phyloP scores from a whole-genome alignment of 2,797 vertebrate genomes.

The Halcyon badia region DNA sequence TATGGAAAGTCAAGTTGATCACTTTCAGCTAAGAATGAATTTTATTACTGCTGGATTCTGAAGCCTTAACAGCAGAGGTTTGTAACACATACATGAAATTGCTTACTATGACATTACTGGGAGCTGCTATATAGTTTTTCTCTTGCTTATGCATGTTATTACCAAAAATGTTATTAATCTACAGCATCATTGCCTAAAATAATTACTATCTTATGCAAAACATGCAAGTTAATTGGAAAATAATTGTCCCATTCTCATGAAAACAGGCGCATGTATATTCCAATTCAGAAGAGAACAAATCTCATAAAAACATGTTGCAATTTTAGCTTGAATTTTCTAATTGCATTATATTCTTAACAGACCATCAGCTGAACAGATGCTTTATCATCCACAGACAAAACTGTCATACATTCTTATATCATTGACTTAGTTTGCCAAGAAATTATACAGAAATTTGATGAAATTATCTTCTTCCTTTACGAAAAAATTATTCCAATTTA shows the following conservation, averaged over 20 bases:
- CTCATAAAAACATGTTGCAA: slow-evolving; percentile 62
- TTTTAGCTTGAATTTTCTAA: slow-evolving; percentile 71
- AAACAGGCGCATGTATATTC: slow-evolving; percentile 23
- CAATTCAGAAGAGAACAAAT: slow-evolving; percentile 64
- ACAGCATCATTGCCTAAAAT: slow-evolving; percentile 65
- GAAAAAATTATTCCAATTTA: slow-evolving; percentile 35
- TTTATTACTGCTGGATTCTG: background rate
- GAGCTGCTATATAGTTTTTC: background rate
- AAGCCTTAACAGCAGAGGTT: background rate
- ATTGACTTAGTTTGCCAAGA: slow-evolving; percentile 20
- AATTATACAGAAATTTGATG: background rate
- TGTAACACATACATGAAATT: background rate
- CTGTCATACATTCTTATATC: background rate
- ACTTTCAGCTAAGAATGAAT: background rate
- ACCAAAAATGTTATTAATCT: slow-evolving; percentile 62
- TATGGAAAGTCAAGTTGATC: background rate
- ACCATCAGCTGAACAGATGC: slow-evolving; percentile 24
- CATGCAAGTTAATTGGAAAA: slow-evolving; percentile 66
- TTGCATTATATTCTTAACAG: slow-evolving; percentile 70
- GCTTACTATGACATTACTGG: background rate
- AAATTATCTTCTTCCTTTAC: background rate
- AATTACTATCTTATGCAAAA: slow-evolving; percentile 64
- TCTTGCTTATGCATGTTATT: background rate
- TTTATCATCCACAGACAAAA: slow-evolving; percentile 27
- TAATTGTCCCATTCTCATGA: slow-evolving; percentile 43